phyloP scores from a whole-genome alignment of 1,140 invertebrate species.

The Diachasmimorpha longicaudata region DNA sequence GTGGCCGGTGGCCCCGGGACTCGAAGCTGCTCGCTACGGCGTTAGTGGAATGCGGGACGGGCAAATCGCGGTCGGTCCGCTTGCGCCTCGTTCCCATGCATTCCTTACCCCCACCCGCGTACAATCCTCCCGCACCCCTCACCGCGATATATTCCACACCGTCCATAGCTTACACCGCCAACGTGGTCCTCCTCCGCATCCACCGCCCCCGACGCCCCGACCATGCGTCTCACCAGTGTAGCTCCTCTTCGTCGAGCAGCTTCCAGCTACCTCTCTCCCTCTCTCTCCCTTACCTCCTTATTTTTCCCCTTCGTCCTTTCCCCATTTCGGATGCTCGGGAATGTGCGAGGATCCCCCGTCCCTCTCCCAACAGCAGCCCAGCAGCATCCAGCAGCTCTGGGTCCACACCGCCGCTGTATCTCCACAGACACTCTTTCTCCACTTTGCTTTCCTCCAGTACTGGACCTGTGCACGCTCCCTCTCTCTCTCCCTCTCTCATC shows the following conservation, averaged over 20 bases:
- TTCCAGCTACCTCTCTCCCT: background rate
- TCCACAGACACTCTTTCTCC: slow-evolving; percentile 17
- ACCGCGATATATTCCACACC: background rate
- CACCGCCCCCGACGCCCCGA: slow-evolving; percentile 14
- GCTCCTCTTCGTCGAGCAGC: slow-evolving; percentile 12
- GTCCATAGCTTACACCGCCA: slow-evolving; percentile 26
- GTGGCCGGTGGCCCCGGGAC: slow-evolving; percentile 50
- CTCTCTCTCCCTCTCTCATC: background rate
- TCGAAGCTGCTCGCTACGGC: slow-evolving; percentile 48
- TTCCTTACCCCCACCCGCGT: slow-evolving; percentile 55
- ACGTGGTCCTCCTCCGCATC: slow-evolving; percentile 30
- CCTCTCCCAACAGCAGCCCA: background rate
- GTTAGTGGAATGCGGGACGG: slow-evolving; percentile 62
- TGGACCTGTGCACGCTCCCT: slow-evolving; percentile 1
- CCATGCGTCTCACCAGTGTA: background rate
- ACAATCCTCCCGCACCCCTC: slow-evolving; percentile 14
- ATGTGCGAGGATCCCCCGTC: background rate
- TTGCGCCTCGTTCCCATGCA: slow-evolving; percentile 62
- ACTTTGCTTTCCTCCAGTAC: slow-evolving; percentile 7
- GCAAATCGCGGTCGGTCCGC: slow-evolving; percentile 63
- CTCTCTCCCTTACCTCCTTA: background rate
- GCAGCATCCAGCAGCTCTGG: background rate
- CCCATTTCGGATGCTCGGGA: background rate
- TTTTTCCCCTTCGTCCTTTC: background rate
- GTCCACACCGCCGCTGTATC: background rate